Evolutionary conservation across 2,113 vertebrate genomes (phyloP).

Genomic region (Limanda limanda): DNA sequence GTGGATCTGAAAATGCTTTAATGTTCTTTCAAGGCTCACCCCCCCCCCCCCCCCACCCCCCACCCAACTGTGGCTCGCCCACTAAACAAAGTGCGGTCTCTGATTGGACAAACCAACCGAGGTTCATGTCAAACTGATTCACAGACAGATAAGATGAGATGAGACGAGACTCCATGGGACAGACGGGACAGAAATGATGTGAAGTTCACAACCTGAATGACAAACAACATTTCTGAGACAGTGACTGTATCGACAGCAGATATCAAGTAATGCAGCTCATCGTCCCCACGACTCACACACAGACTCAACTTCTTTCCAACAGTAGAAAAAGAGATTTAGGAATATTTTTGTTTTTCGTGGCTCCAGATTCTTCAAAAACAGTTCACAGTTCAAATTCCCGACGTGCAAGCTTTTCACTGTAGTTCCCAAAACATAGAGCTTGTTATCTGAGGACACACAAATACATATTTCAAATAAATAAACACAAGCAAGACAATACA

Average conservation of each 20-base stretch:
- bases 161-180: conserved; percentile 26
- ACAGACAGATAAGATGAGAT: conserved; percentile 50
- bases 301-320: conserved; percentile 19
- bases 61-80: conserved; percentile 59
- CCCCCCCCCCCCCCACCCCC: conserved; percentile 24
- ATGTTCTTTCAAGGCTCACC: conserved; percentile 65
- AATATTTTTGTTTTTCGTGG: conserved; percentile 24
- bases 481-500: conserved; percentile 39
- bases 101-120: conserved; percentile 42
- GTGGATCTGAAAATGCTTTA: conserved; percentile 67
- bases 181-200: not conserved
- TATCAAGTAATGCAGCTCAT: conserved; percentile 19
- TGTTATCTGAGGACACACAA: conserved; percentile 32
- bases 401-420: conserved; percentile 54
- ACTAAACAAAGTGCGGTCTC: conserved; percentile 56
- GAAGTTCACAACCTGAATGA: conserved; percentile 17
- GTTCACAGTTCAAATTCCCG: conserved; percentile 28
- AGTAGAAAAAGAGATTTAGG: conserved; percentile 52
- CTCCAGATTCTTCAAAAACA: conserved; percentile 21
- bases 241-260: conserved; percentile 20
- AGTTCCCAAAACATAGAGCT: conserved; percentile 28
- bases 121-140: conserved; percentile 33
- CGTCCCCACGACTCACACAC: conserved; percentile 10
- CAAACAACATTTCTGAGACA: conserved; percentile 27
- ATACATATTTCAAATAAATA: conserved; percentile 58